Percentiles rank a stretch among this genome's conserved stretches.
Evolutionary conservation across 2,797 vertebrate species (phyloP).

Genomic region (Tolypeutes matacus): DNA sequence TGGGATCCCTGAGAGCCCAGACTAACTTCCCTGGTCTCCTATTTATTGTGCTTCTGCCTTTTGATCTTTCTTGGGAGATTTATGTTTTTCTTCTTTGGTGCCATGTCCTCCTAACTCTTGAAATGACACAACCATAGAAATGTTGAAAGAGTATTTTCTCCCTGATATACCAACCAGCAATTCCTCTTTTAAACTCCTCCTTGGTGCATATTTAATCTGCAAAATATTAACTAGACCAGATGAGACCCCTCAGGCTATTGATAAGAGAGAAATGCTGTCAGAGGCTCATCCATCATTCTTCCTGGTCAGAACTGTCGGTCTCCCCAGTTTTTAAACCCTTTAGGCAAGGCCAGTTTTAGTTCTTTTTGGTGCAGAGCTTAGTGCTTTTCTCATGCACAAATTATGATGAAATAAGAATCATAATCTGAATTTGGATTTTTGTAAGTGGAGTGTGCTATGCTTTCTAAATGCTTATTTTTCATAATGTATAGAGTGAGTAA

Average conservation of each 20-base stretch:
- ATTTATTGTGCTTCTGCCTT: not conserved
- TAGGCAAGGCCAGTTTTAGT: constrained; percentile 28
- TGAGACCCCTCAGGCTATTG: not conserved
- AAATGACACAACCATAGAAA: not conserved
- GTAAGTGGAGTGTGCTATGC: not conserved
- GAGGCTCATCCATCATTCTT: not conserved
- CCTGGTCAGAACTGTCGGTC: constrained; percentile 37
- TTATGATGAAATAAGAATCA: constrained; percentile 27
- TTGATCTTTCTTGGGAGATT: not conserved
- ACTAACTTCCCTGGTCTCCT: not conserved
- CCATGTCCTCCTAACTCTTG: not conserved
- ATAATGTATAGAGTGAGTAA: constrained; percentile 41
- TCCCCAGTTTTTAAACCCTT: constrained; percentile 20
- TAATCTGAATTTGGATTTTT: constrained; percentile 16
- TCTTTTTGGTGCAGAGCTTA: not conserved
- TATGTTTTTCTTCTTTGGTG: not conserved
- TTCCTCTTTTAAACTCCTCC: not conserved
- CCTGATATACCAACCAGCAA: not conserved
- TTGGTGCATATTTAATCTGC: constrained; percentile 36
- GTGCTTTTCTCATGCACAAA: constrained; percentile 23
- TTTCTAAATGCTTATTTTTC: constrained; percentile 44
- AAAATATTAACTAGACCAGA: not conserved
- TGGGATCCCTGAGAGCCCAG: not conserved
- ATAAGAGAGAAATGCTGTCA: not conserved
- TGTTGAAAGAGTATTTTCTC: not conserved